Evolutionary conservation across 2,113 vertebrate species (phyloP), one percentile per base, ranked within the genome.

Genomic region (Nanger granti): DNA sequence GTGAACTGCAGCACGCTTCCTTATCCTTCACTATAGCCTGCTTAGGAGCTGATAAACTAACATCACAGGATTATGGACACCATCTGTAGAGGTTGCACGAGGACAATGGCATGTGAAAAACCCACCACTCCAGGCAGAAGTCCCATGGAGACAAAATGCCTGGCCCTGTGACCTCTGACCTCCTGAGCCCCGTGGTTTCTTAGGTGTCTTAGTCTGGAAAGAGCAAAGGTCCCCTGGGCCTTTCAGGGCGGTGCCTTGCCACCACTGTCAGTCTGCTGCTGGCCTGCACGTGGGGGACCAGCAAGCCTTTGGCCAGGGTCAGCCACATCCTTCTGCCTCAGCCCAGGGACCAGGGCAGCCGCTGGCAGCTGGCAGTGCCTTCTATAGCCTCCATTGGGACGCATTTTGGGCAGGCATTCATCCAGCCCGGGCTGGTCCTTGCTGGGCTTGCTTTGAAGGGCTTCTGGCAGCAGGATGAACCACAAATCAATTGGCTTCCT

Each of bases 331-430:
- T 37, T 41, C 49, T 84, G 44, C 47, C 13, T 31, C 44, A 62
- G 87, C 22, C 26, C 22, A 44, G 52, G 60, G 28, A 3, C 17
- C 44, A 24, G 84, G 34, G 24, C 41, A 79, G 24, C 47, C 5
- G 1, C 5, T 62, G 22, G 37, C 2, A 2, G 37, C 73, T 4
- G 29, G 55, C n/a, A 7, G 4, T 41, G 8, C 47, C 29, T 2
- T n/a, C 54, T 28, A 18, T 54, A 87, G 18, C 52, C 22, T 55
- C 34, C 20, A 54, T 0, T 34, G 7, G 20, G 34, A 37, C 49
- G 52, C 18, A 0, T n/a, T 20, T 31, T 31, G 17, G 80, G 18
- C 49, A 54, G 49, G 29, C 49, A 34, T 34, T 52, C 9, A 12
- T 83, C 49, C 17, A 83, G 17, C 49, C 31, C 1, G 0, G 20